Base-by-base conservation (phyloP, 2,797 vertebrate genomes). In the Gorsachius magnificus region DNA sequence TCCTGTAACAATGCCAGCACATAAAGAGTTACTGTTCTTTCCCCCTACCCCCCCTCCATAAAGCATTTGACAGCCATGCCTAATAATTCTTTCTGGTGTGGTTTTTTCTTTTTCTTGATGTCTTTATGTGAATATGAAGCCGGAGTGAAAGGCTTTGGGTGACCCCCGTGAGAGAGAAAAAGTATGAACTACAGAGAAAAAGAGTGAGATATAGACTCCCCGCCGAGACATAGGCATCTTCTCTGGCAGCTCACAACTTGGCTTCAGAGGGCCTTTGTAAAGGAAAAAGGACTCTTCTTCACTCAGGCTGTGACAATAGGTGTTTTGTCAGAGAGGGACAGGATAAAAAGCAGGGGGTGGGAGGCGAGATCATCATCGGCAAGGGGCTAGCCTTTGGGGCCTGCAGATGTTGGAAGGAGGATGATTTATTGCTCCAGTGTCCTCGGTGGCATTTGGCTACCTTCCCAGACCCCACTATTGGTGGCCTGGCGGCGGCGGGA, bases 41-140 rank as follows among this genome's bases (percentile, higher is more conserved):
- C 92, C 93, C 92, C 94, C 90, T 18, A 16, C 85, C 4, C 71
- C 61, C 68, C 96, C 68, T 96, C 92, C 96, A 97, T 96, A 99
- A 98, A 99, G 99, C 98, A 96, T 97, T 97, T 99, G 99, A 99
- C 99, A 99, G 98, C 99, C 99, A 99, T 99, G 99, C 98, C 99
- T 99, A 99, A 99, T 99, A 99, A 99, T 99, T 99, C 99, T 99
- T 99, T 99, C 99, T 98, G 98, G 98, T 98, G 98, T 98, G 94
- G 97, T 98, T 98, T 98, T 98, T 98, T 98, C 90, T 98, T 98
- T 98, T 98, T 97, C 99, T 98, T 99, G 99, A 99, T 99, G 99
- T 99, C 99, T 99, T 99, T 99, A 99, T 99, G 98, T 97, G 97
- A 98, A 98, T 98, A 98, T 99, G 98, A 99, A 98, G 99, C 99